These are phyloP conservation scores for Parnassius mnemosyne DNA, from an alignment of 2,888 invertebrate species.

Conservation along the genomic window DNA sequence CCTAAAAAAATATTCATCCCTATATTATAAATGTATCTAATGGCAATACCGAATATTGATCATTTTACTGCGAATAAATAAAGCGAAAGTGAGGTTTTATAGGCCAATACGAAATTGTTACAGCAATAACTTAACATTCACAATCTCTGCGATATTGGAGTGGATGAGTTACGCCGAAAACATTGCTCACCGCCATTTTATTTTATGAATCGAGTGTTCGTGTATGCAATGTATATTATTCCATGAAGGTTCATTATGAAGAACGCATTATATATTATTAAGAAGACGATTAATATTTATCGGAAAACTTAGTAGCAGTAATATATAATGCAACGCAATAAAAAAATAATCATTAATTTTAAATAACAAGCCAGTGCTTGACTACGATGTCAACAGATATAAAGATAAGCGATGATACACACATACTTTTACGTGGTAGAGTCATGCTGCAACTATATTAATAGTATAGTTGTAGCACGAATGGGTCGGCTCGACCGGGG, in stretches of 20 bases:
- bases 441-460: no score
- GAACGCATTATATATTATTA: no score
- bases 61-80: constrained; percentile 77
- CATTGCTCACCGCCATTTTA: constrained; percentile 44
- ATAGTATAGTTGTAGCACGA: no score
- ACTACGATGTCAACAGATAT: no score
- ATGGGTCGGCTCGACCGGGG: no score
- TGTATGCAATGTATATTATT: constrained; percentile 36
- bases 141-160: constrained; percentile 72
- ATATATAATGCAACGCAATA: no score
- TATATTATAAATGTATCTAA: constrained; percentile 41
- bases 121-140: constrained; percentile 70
- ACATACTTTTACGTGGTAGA: no score
- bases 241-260: not conserved
- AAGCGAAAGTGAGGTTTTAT: constrained; percentile 76
- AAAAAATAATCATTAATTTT: no score
- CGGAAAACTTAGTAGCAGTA: no score
- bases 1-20: constrained; percentile 29
- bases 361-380: no score
- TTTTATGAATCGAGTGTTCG: constrained; percentile 24
- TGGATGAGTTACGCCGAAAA: constrained; percentile 69
- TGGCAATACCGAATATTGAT: constrained; percentile 72
- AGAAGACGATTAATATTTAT: no score
- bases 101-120: constrained; percentile 76
- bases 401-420: no score